These are phyloP conservation scores for Solea senegalensis DNA, from an alignment of 2,113 vertebrate genomes.

Conservation along the genomic window DNA sequence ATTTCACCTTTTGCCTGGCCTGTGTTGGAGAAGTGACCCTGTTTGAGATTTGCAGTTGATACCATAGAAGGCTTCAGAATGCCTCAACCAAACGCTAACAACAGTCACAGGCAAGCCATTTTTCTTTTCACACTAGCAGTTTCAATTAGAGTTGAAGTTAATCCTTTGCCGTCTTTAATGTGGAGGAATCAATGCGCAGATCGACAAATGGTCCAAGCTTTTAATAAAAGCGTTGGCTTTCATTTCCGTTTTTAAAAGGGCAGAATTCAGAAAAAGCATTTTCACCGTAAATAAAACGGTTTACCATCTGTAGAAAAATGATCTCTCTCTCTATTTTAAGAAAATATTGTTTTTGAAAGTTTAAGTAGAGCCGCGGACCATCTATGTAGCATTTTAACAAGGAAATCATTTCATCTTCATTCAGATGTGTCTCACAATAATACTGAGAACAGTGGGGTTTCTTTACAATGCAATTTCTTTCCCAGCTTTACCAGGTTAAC, in stretches of 20 bases:
- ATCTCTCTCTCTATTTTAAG: too few relatives aligned
- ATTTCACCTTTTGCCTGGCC: conserved; percentile 94
- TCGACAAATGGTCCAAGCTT: conserved; percentile 8
- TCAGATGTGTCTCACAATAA: conserved; percentile 19
- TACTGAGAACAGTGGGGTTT: conserved; percentile 58
- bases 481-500: conserved; percentile 63
- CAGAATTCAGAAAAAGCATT: too few relatives aligned
- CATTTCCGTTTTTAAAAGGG: conserved; percentile 8
- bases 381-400: not conserved
- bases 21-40: conserved; percentile 94
- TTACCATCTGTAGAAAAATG: too few relatives aligned
- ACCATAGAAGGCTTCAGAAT: conserved; percentile 85
- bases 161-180: conserved; percentile 81
- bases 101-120: conserved; percentile 73
- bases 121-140: conserved; percentile 77
- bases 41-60: conserved; percentile 91
- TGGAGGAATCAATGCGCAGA: conserved; percentile 27
- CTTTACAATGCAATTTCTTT: conserved; percentile 44
- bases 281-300: too few relatives aligned
- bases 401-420: conserved; percentile 9
- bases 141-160: conserved; percentile 85
- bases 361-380: not conserved
- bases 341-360: too few relatives aligned
- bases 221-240: conserved; percentile 5
- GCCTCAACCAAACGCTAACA: conserved; percentile 72